Base-by-base conservation (phyloP, 2,797 vertebrate genomes). In the Liasis olivaceus region DNA sequence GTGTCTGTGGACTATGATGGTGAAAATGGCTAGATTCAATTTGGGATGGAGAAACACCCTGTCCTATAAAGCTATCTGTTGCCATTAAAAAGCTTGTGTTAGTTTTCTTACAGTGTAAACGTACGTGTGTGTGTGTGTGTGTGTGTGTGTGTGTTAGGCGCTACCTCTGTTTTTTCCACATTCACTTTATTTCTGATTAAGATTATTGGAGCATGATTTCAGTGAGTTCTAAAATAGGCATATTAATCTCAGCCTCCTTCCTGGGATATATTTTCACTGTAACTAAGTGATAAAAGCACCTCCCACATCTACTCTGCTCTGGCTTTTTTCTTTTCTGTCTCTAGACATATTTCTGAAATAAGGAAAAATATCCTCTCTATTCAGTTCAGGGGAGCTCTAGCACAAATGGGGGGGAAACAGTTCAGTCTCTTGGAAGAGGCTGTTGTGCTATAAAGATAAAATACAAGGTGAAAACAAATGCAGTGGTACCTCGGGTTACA, bases 381-480 rank as follows among this genome's bases (percentile, higher is more conserved):
- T 63, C 60, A 22, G 17, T 56, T 89, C 17, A 69, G 72, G 31
- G 22, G 72, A 42, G 3, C 72, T 77, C 36, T 54, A 11, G 36
- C 72, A 56, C 28, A 58, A 62, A 0, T 6, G 3, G 42, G 47
- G 90, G 89, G 69, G 26, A 91, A 90, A 3, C 11, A 64, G 5
- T 93, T 24, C 0, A 3, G 11, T 47, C 89, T 26, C n/a, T 11
- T 81, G 42, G 20, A 47, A 20, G 72, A 59, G n/a, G 36, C 36
- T 86, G 84, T 69, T 72, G 54, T 59, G 5, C 17, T 22, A 3
- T 84, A 72, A 26, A 36, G 26, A 64, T 54, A 90, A 69, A 84
- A 22, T 63, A 26, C 84, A 86, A 92, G 84, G 11, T 94, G 87
- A 0, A 88, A 60, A 94, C 87, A 85, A 64, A 47, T n/a, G n/a